A percentile compares a stretch with the other conserved stretches of the same genome.
Evolutionary conservation across 2,113 vertebrate species (phyloP).

Genomic region (Entelurus aequoreus): DNA sequence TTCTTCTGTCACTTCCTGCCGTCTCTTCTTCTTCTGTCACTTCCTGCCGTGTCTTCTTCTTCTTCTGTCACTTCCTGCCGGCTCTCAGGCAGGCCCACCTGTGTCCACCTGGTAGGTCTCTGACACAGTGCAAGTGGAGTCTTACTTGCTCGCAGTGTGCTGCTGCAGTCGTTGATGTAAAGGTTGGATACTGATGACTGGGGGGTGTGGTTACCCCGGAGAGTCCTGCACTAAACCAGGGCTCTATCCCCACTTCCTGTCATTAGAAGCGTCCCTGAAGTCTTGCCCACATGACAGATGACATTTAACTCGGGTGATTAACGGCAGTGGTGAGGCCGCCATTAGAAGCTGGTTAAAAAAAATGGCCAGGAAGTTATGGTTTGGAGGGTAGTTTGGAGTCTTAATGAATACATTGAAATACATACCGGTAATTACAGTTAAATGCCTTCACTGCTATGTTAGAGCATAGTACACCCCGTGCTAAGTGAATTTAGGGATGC

Average conservation of each 20-base stretch:
- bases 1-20: neutral
- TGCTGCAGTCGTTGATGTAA: constrained; percentile 52
- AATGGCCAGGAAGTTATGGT: constrained; percentile 3
- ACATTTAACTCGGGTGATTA: constrained; percentile 64
- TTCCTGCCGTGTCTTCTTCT: constrained; percentile 1
- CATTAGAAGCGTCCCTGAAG: constrained; percentile 67
- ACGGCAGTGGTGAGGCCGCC: constrained; percentile 47
- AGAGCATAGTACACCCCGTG: too few relatives aligned
- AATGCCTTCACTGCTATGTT: too few relatives aligned
- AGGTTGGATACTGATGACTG: constrained; percentile 66
- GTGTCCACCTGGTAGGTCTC: neutral
- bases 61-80: constrained; percentile 1
- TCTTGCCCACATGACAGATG: constrained; percentile 65
- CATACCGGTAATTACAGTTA: too few relatives aligned
- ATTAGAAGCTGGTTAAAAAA: constrained; percentile 9
- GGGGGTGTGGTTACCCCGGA: constrained; percentile 53
- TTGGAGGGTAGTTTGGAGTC: constrained; percentile 17
- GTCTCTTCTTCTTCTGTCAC: constrained; percentile 12
- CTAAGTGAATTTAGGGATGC: too few relatives aligned
- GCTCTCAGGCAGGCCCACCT: neutral
- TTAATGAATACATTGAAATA: neutral
- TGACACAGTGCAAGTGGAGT: constrained; percentile 12
- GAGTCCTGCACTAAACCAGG: constrained; percentile 52
- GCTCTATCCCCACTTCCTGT: constrained; percentile 63
- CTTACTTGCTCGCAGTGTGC: neutral